Conservation (phyloP, 2,113 vertebrate genomes). For the Guaruba guarouba region DNA sequence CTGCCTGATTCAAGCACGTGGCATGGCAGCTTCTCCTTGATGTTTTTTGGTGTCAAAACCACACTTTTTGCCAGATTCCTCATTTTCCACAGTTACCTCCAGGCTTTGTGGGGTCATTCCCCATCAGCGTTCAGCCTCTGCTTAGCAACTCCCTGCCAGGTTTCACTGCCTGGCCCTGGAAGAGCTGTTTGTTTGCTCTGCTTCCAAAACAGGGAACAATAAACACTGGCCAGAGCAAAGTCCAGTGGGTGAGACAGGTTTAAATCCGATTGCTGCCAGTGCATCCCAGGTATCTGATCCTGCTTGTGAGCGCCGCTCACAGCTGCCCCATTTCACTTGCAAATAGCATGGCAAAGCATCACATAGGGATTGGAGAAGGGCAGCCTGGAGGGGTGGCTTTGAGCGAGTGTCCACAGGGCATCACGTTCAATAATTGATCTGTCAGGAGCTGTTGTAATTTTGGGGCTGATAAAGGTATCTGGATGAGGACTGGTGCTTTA, state of each 20-base stretch:
- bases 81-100: not conserved
- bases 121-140: not conserved
- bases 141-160: not conserved
- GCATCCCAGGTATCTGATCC: not conserved
- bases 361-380: not conserved
- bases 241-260: not conserved
- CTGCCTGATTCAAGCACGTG: rapidly evolving
- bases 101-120: not conserved
- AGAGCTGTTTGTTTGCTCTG: conserved; percentile 33
- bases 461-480: not conserved
- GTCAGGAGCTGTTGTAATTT: not conserved
- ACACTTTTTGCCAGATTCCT: not conserved
- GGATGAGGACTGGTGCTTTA: not conserved
- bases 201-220: not conserved
- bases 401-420: not conserved
- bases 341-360: not conserved
- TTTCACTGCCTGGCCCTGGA: not conserved
- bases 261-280: not conserved
- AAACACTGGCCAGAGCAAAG: not conserved
- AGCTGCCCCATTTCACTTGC: not conserved
- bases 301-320: not conserved
- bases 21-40: not conserved
- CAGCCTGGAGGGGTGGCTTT: not conserved
- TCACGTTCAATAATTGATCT: not conserved
- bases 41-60: not conserved